Conservation (phyloP, 2,888 invertebrate species). For the Nezara viridula region DNA sequence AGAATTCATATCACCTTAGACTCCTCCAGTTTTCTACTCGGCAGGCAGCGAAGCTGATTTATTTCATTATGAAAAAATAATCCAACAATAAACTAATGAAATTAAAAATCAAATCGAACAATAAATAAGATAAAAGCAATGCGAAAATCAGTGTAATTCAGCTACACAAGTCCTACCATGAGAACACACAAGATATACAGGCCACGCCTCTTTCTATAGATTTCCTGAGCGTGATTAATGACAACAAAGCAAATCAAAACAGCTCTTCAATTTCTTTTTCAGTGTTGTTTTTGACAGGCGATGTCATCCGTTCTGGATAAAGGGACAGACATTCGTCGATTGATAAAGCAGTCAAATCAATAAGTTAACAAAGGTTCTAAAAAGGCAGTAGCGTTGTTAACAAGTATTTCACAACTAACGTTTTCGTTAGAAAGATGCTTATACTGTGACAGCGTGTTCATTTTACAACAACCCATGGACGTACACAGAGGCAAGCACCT, state of each 20-base stretch:
- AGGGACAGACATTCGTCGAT: neutral
- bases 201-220: neutral
- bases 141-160: neutral
- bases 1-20: too few species aligned
- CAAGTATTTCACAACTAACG: too few species aligned
- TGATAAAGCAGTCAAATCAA: neutral
- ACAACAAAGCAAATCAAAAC: conserved; percentile 22
- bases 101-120: too few species aligned
- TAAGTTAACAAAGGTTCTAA: neutral
- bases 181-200: neutral
- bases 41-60: too few species aligned
- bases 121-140: too few species aligned
- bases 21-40: too few species aligned
- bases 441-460: too few species aligned
- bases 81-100: too few species aligned
- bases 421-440: too few species aligned
- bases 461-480: too few species aligned
- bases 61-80: too few species aligned
- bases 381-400: neutral
- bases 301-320: neutral
- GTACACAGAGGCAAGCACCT: too few species aligned
- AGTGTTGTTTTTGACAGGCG: neutral
- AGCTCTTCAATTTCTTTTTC: neutral
- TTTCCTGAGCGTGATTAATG: conserved; percentile 5
- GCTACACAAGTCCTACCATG: neutral